phyloP scores from a whole-genome alignment of 2,797 vertebrate species.

The Cynodonichthys magdalenae region DNA sequence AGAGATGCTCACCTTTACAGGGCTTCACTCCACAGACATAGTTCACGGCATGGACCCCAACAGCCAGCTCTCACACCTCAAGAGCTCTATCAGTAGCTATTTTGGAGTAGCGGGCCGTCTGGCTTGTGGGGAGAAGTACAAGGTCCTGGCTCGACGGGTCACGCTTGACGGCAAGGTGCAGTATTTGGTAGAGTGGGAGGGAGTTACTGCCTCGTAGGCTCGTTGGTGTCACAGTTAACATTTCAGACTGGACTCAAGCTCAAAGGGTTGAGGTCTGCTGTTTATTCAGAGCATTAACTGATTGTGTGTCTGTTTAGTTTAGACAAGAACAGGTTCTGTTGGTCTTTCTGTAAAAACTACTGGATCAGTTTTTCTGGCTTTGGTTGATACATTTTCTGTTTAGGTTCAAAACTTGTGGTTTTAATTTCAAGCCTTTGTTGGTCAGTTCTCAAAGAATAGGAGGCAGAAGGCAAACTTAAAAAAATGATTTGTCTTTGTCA shows the following conservation, averaged over 20 bases:
- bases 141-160: slow-evolving; percentile 92
- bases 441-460: background rate
- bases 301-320: slow-evolving; percentile 50
- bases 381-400: background rate
- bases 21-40: slow-evolving; percentile 91
- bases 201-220: slow-evolving; percentile 94
- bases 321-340: slow-evolving; percentile 34
- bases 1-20: slow-evolving; percentile 83
- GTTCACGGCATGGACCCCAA: slow-evolving; percentile 93
- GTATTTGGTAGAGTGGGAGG: slow-evolving; percentile 99
- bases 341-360: slow-evolving; percentile 47
- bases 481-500: no score
- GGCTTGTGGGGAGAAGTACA: slow-evolving; percentile 97
- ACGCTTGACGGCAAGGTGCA: slow-evolving; percentile 97
- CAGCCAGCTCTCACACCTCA: slow-evolving; percentile 93
- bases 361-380: slow-evolving; percentile 27
- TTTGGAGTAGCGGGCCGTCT: slow-evolving; percentile 97
- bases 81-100: slow-evolving; percentile 97
- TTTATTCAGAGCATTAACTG: slow-evolving; percentile 63
- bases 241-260: slow-evolving; percentile 32
- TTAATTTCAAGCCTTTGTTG: background rate
- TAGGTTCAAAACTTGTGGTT: background rate
- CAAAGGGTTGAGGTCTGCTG: slow-evolving; percentile 24
- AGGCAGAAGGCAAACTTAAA: background rate
- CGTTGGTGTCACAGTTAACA: background rate